Percentiles rank a stretch among this genome's conserved stretches.
Conservation (phyloP, 2,113 vertebrate species). For the Hippopotamus amphibius region DNA sequence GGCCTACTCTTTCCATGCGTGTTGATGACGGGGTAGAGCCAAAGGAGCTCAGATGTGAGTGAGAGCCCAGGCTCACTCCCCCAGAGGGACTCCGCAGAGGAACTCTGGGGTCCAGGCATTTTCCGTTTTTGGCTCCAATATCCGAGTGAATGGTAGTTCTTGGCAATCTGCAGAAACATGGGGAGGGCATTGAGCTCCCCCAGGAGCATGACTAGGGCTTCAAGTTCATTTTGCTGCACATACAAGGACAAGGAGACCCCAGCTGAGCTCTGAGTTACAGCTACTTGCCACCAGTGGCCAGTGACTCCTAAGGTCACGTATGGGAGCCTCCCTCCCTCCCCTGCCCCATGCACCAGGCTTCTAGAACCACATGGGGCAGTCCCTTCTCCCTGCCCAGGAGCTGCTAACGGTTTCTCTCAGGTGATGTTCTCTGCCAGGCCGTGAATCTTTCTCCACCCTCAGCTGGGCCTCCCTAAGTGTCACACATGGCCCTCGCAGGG, state of each 20-base stretch:
- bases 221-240: too few relatives aligned
- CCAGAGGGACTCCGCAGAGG: background rate
- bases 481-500: background rate
- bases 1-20: background rate
- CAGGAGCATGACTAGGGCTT: fast-evolving
- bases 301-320: fast-evolving
- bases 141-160: fast-evolving
- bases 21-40: too few relatives aligned
- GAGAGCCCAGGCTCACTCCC: background rate
- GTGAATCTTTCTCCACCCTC: slow-evolving; percentile 65
- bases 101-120: background rate
- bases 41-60: background rate
- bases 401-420: background rate
- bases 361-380: too few relatives aligned
- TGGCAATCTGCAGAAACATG: background rate
- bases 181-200: background rate
- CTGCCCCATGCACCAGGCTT: background rate
- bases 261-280: background rate
- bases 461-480: background rate
- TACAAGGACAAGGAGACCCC: background rate
- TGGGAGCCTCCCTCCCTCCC: background rate
- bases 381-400: background rate
- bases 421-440: slow-evolving; percentile 43
- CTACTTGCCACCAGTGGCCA: too few relatives aligned
- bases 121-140: fast-evolving